Percentiles rank a stretch among this genome's conserved stretches.
Conservation (phyloP, 2,797 vertebrate genomes). For the Nannoperca australis region DNA sequence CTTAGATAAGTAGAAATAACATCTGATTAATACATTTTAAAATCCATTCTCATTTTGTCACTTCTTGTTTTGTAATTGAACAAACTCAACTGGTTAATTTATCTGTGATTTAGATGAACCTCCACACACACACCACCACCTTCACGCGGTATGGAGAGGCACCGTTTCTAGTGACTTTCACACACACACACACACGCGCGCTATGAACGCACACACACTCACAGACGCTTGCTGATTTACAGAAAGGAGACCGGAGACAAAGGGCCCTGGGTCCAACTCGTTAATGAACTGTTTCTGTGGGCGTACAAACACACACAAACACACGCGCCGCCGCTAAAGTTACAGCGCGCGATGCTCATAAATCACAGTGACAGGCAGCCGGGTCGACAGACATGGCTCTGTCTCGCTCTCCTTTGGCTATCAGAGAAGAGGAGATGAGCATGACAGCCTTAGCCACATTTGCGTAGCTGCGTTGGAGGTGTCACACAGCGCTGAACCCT, state of each 20-base stretch:
- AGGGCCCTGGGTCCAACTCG: conserved; percentile 85
- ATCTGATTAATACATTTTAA: not conserved
- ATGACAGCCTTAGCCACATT: conserved; percentile 50
- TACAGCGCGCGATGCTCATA: conserved; percentile 90
- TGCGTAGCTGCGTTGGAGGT: conserved; percentile 39
- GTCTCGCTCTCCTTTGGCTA: conserved; percentile 57
- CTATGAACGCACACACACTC: not conserved
- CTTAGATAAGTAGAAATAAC: not conserved
- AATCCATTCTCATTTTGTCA: not conserved
- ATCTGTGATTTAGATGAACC: not conserved
- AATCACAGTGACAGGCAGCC: conserved; percentile 95
- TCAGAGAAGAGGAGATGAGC: conserved; percentile 49
- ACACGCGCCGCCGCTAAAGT: conserved; percentile 77
- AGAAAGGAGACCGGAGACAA: conserved; percentile 76
- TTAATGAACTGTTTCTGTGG: conserved; percentile 92
- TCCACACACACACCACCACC: not conserved
- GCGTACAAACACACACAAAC: conserved; percentile 72
- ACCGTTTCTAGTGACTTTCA: conserved; percentile 15
- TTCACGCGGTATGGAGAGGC: not conserved
- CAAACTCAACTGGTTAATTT: conserved; percentile 1
- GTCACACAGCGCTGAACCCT: conserved; percentile 68
- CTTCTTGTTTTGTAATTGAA: not conserved
- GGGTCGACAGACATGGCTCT: conserved; percentile 61
- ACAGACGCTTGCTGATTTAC: conserved; percentile 40
- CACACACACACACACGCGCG: conserved; percentile 8